Conservation (phyloP, 2,113 vertebrate genomes). For the Tupaia tana region DNA sequence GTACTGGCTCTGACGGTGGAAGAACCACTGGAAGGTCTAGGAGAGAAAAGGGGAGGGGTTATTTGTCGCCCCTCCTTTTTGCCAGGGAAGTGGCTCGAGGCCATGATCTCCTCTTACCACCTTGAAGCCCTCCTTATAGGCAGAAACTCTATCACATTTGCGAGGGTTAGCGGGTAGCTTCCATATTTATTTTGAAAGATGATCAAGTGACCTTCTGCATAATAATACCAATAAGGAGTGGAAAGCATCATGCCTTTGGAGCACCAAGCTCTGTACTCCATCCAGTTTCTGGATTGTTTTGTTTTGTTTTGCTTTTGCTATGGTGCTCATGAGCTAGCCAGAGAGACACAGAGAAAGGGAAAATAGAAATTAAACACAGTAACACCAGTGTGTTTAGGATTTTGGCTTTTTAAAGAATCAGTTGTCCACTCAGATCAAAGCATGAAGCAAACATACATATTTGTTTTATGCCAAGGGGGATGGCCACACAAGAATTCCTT, state of each 20-base stretch:
- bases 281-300: too few species aligned
- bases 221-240: neutral
- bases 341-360: too few species aligned
- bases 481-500: too few species aligned
- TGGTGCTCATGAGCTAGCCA: too few species aligned
- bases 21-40: neutral
- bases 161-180: neutral
- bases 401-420: too few species aligned
- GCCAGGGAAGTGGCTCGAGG: neutral
- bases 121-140: neutral
- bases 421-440: too few species aligned
- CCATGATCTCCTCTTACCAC: neutral
- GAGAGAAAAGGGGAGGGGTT: neutral
- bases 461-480: too few species aligned
- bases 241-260: neutral
- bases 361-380: too few species aligned
- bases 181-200: neutral
- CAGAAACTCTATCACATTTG: neutral
- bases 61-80: neutral
- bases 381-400: too few species aligned
- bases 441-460: too few species aligned
- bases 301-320: neutral
- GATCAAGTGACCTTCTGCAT: neutral
- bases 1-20: neutral
- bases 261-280: neutral